Percentiles rank a stretch among this genome's conserved stretches.
phyloP scores from a whole-genome alignment of 1,140 invertebrate species.

The Zaprionus gabonicus region DNA sequence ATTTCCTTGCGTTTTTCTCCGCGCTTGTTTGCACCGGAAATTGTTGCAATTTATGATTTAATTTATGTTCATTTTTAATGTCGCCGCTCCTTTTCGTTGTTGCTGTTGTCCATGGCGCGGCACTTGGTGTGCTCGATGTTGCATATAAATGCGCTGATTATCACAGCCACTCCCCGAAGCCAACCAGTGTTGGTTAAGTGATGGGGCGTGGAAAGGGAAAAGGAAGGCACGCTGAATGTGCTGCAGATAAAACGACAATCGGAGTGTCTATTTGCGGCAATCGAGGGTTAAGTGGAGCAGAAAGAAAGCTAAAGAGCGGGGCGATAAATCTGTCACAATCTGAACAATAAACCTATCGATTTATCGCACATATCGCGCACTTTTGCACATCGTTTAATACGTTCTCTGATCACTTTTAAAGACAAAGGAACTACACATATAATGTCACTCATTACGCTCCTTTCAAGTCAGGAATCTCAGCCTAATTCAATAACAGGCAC shows the following conservation, averaged over 20 bases:
- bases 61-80: constrained; percentile 81
- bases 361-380: not conserved
- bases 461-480: not conserved
- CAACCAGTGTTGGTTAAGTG: constrained; percentile 19
- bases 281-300: constrained; percentile 50
- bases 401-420: not conserved
- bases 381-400: not conserved
- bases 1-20: constrained; percentile 66
- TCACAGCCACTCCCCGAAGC: constrained; percentile 38
- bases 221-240: constrained; percentile 6
- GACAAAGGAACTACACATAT: not conserved
- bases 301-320: constrained; percentile 2
- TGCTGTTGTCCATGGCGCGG: not conserved
- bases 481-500: constrained; percentile 10
- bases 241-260: constrained; percentile 59
- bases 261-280: constrained; percentile 57
- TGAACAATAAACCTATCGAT: not conserved
- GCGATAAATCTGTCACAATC: constrained; percentile 9
- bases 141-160: constrained; percentile 80
- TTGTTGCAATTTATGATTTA: constrained; percentile 81
- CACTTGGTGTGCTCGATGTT: constrained; percentile 45
- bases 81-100: constrained; percentile 16
- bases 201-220: constrained; percentile 25
- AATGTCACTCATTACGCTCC: not conserved
- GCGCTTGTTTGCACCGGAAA: constrained; percentile 66